Evolutionary conservation across 53 echinoderm and acorn worm species (phyloP), one percentile per base, ranked within the genome.

Genomic region (Antedon mediterranea): DNA sequence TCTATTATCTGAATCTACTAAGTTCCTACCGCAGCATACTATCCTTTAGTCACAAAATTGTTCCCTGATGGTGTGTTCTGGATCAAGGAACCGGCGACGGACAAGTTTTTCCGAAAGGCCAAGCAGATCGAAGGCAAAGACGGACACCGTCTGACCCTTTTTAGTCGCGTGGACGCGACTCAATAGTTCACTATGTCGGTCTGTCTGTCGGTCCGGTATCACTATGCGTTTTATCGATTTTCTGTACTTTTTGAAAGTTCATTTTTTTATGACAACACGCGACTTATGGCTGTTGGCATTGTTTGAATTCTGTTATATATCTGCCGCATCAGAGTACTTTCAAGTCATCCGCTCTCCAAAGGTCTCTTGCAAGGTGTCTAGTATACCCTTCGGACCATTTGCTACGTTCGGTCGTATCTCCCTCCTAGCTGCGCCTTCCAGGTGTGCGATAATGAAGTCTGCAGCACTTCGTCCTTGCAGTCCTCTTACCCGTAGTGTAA

Each of bases 21-120:
- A 83, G 71, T 28, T 78, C 83, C 34, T 78, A 70, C 28, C 83
- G 43, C 34, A 78, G 30, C 15, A 72, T 28, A 5, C 29, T 28
- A 43, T 83, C 83, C 3, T 15, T 26, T 6, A 83, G 78, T 27
- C 78, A 15, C 71, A 32, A 30, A 78, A 78, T 30, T 83, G 83
- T 30, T 83, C 83, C 5, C 78, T 71, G 14, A 83, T 43, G 28
- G 83, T 34, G 20, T 23, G 15, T 31, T 83, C 34, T 6, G 31
- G 29, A 28, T 83, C 23, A 26, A 83, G 3, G 34, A 83, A 71
- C 72, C 78, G 23, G 57, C 15, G 3, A 57, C 57, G 57, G 9
- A 18, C 57, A 15, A 79, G 31, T 32, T 79, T 72, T 26, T 79
- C 79, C 20, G 79, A 32, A 31, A 79, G 31, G 23, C 71, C 57